A percentile compares a stretch with the other conserved stretches of the same genome.
Evolutionary conservation across 2,797 vertebrate species (phyloP).

Genomic region (Mallotus villosus): DNA sequence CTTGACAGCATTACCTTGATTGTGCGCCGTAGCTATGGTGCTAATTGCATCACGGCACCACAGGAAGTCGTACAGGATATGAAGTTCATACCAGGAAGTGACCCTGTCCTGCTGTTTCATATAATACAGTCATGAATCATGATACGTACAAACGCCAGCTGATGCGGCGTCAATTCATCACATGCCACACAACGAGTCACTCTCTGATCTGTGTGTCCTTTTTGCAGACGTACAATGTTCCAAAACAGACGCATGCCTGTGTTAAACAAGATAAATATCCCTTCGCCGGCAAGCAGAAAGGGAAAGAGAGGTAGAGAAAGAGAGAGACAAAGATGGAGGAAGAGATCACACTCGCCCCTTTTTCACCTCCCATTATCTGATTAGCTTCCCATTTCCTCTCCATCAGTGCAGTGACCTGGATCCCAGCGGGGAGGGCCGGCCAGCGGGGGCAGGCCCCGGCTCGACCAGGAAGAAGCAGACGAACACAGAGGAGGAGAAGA

Average conservation of each 20-base stretch:
- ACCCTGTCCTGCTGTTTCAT: too few species aligned
- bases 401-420: constrained; percentile 89
- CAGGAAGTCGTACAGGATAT: not conserved
- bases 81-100: not conserved
- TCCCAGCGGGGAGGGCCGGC: constrained; percentile 34
- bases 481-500: not conserved
- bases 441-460: too few species aligned
- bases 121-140: too few species aligned
- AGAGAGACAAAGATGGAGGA: constrained; percentile 46
- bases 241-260: not conserved
- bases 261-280: not conserved
- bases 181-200: too few species aligned
- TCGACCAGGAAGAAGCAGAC: not conserved
- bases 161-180: not conserved
- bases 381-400: constrained; percentile 92
- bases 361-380: constrained; percentile 88
- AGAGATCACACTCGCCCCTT: constrained; percentile 32
- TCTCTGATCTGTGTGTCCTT: not conserved
- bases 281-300: constrained; percentile 13
- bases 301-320: constrained; percentile 13
- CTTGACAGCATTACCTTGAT: not conserved
- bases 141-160: too few species aligned
- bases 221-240: not conserved
- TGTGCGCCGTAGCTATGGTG: not conserved
- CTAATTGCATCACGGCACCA: too few species aligned